These are phyloP conservation scores for Oncorhynchus masou DNA, from an alignment of 2,113 vertebrate genomes.

Conservation along the genomic window DNA sequence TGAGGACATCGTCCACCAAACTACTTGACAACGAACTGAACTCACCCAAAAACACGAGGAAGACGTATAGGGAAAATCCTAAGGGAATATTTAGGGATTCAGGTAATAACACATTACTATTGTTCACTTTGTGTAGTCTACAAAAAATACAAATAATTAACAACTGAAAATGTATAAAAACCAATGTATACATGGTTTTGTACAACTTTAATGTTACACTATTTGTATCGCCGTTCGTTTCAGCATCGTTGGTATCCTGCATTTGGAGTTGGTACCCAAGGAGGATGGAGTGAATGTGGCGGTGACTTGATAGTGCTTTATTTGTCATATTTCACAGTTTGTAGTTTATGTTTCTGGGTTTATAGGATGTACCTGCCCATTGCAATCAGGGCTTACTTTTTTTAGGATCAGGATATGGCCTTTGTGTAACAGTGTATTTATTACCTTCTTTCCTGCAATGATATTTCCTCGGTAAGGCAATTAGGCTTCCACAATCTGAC, in stretches of 20 bases:
- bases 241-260: no score
- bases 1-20: conserved; percentile 62
- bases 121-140: neutral
- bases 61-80: conserved; percentile 32
- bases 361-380: neutral
- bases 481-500: neutral
- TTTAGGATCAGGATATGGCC: neutral
- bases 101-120: conserved; percentile 48
- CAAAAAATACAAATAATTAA: neutral
- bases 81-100: conserved; percentile 34
- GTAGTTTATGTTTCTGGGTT: neutral
- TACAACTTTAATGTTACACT: no score
- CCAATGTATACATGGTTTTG: no score
- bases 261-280: no score
- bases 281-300: neutral
- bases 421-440: neutral
- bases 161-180: no score
- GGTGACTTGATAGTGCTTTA: neutral
- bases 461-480: neutral
- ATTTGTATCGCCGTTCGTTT: no score
- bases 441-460: neutral
- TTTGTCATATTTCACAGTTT: neutral
- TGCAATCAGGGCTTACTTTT: neutral
- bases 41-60: conserved; percentile 41
- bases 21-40: conserved; percentile 57